Conservation (phyloP, 2,113 vertebrate genomes). For the Gobius niger region DNA sequence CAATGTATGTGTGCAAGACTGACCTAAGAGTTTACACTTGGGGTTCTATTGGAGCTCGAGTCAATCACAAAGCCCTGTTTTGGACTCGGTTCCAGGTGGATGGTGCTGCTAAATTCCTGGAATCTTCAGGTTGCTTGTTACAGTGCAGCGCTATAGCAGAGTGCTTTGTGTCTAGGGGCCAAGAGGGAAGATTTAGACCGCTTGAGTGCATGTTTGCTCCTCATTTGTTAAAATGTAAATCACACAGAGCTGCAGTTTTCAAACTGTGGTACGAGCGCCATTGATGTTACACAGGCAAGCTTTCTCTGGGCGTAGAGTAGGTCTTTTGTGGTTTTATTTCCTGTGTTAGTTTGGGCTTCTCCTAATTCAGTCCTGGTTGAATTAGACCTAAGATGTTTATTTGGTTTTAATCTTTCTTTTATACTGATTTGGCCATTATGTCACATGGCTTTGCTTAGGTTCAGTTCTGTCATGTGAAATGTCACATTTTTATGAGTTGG, state of each 20-base stretch:
- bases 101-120: slow-evolving; percentile 50
- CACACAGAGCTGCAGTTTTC: not conserved
- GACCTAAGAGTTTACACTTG: slow-evolving; percentile 27
- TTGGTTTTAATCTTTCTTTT: no score
- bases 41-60: slow-evolving; percentile 31
- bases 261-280: not conserved
- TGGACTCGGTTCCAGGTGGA: slow-evolving; percentile 76
- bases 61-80: slow-evolving; percentile 33
- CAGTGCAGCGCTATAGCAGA: slow-evolving; percentile 13
- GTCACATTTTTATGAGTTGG: not conserved
- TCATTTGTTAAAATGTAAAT: slow-evolving; percentile 7
- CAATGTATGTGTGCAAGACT: not conserved
- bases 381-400: not conserved
- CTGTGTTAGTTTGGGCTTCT: not conserved
- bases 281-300: not conserved
- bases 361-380: not conserved
- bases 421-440: no score
- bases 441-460: no score
- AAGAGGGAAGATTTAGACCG: slow-evolving; percentile 18
- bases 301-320: not conserved
- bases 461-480: no score
- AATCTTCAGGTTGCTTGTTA: slow-evolving; percentile 40
- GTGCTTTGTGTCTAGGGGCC: slow-evolving; percentile 13
- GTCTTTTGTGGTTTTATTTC: not conserved
- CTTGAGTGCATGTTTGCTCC: slow-evolving; percentile 4